These are phyloP conservation scores for Montipora capricornis DNA, from an alignment of 64 coral and sea anemone genomes.

Conservation along the genomic window DNA sequence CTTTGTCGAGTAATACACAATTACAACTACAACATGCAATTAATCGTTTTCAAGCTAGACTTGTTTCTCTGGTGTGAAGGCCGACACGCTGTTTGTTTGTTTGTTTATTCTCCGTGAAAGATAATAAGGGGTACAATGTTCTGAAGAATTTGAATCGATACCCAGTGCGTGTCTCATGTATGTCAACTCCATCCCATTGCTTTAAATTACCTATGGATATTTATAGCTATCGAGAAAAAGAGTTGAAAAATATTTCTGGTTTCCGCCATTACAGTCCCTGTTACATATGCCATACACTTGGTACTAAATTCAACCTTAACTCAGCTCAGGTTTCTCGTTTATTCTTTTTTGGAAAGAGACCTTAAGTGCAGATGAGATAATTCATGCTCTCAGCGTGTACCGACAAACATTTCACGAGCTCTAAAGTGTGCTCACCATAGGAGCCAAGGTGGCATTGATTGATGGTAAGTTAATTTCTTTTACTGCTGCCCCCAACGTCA, in stretches of 20 bases:
- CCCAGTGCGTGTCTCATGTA: conserved; percentile 6
- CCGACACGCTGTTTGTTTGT: neutral
- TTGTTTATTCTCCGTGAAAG: neutral
- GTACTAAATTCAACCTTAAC: neutral
- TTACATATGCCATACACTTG: neutral
- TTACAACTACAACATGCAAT: neutral
- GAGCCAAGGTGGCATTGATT: conserved; percentile 15
- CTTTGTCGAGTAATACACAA: neutral
- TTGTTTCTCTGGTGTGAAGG: neutral
- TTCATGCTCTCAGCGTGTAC: neutral
- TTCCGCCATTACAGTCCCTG: neutral
- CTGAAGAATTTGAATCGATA: neutral
- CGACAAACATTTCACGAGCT: no score
- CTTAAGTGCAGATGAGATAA: neutral
- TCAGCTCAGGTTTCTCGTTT: neutral
- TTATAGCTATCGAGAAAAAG: neutral
- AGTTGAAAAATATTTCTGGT: neutral
- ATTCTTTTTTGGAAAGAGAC: neutral
- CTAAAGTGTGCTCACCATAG: neutral
- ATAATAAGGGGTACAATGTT: neutral
- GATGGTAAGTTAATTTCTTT: conserved; percentile 49
- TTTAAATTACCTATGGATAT: conserved; percentile 3
- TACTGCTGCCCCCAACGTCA: neutral
- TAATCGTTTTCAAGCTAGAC: neutral
- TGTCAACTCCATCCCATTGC: conserved; percentile 7